Percentiles rank a stretch among this genome's conserved stretches.
Conservation (phyloP, 2,888 invertebrate species). For the Drosophila kambysellisi region DNA sequence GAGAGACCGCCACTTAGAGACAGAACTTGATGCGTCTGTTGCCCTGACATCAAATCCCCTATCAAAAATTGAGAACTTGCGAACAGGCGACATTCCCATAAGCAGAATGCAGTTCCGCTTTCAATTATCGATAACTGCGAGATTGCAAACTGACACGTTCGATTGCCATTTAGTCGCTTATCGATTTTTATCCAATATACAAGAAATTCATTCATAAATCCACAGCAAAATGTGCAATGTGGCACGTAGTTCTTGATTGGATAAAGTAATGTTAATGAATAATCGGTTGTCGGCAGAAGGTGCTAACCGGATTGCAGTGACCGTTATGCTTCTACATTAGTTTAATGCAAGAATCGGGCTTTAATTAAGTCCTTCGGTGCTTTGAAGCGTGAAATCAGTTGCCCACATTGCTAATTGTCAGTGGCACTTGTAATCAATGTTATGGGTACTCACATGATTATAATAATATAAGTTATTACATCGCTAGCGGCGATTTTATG, state of each 20-base stretch:
- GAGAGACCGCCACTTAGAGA: conserved; percentile 25
- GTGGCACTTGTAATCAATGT: conserved; percentile 32
- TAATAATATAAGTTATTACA: conserved; percentile 3
- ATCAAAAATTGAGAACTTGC: conserved; percentile 12
- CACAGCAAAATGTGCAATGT: neutral
- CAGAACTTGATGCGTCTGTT: conserved; percentile 27
- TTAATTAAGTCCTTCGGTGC: conserved; percentile 5
- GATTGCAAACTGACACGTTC: conserved; percentile 29
- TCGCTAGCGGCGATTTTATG: neutral
- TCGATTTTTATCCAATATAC: conserved; percentile 27
- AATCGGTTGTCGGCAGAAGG: neutral
- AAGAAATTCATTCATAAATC: conserved; percentile 32
- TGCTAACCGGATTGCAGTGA: neutral
- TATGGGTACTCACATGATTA: conserved; percentile 22
- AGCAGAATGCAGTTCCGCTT: conserved; percentile 38
- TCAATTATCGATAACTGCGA: conserved; percentile 15
- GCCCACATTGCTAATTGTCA: conserved; percentile 30
- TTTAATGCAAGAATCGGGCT: conserved; percentile 9
- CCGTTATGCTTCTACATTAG: neutral
- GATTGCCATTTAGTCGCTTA: conserved; percentile 17
- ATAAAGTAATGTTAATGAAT: neutral
- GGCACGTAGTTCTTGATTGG: conserved; percentile 26
- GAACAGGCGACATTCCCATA: conserved; percentile 2
- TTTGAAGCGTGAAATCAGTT: conserved; percentile 36
- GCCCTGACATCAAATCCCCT: conserved; percentile 35